phyloP scores from a whole-genome alignment of 2,113 vertebrate species.

The Puntigrus tetrazona region DNA sequence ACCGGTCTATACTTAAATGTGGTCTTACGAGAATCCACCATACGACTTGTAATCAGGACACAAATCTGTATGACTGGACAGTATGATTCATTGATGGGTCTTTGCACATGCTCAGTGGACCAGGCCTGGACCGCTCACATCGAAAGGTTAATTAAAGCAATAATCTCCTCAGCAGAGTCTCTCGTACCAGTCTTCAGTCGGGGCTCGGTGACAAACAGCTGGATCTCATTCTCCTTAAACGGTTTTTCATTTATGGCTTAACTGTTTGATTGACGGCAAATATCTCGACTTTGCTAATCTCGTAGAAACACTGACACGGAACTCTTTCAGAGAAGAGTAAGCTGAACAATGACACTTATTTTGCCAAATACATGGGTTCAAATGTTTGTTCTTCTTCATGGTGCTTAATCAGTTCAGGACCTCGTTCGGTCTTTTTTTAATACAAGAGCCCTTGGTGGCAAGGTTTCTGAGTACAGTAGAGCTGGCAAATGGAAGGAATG shows the following conservation, averaged over 20 bases:
- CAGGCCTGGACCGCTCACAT: conserved; percentile 68
- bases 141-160: conserved; percentile 77
- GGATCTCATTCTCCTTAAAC: conserved; percentile 22
- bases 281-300: not conserved
- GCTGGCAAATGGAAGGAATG: not conserved
- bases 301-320: conserved; percentile 13
- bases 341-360: conserved; percentile 20
- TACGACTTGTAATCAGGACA: conserved; percentile 74
- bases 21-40: conserved; percentile 64
- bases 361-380: conserved; percentile 62
- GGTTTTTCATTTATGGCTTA: conserved; percentile 35
- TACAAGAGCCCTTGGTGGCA: not conserved
- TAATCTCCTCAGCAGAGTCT: conserved; percentile 71
- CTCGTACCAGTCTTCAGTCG: conserved; percentile 56
- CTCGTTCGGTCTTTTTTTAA: conserved; percentile 38
- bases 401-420: conserved; percentile 70
- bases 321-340: conserved; percentile 1
- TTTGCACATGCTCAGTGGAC: conserved; percentile 66
- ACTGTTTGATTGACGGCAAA: conserved; percentile 35
- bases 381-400: conserved; percentile 64
- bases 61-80: conserved; percentile 70
- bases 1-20: conserved; percentile 43
- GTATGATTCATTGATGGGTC: conserved; percentile 70
- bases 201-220: conserved; percentile 48
- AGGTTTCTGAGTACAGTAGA: conserved; percentile 10